Percentiles rank a stretch among this genome's conserved stretches.
Conservation (phyloP, 1,140 invertebrate species). For the Probaryconus sp. region DNA sequence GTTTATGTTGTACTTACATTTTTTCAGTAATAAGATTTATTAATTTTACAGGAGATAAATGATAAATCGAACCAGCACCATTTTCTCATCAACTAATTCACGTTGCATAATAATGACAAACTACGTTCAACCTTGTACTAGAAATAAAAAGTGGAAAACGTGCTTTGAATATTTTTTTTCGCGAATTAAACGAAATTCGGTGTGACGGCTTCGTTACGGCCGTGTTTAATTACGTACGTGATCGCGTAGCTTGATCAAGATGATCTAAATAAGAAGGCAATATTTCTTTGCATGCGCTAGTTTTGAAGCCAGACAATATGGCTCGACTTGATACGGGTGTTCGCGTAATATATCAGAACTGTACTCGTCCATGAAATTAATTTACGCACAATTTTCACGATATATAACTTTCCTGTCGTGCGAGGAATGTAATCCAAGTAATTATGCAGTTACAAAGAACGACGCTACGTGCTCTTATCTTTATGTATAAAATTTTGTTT, state of each 20-base stretch:
- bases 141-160: slow-evolving; percentile 15
- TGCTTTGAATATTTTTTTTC: slow-evolving; percentile 34
- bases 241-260: slow-evolving; percentile 38
- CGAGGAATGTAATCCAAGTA: slow-evolving; percentile 14
- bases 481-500: background rate
- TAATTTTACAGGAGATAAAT: no score
- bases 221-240: slow-evolving; percentile 49
- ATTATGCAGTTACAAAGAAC: slow-evolving; percentile 21
- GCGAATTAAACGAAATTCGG: slow-evolving; percentile 31
- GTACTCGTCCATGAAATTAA: slow-evolving; percentile 29
- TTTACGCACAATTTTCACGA: slow-evolving; percentile 18
- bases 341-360: slow-evolving; percentile 26
- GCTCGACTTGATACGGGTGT: slow-evolving; percentile 10
- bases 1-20: no score
- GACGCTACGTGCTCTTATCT: slow-evolving; percentile 6
- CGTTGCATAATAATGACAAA: slow-evolving; percentile 16
- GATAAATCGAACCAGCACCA: slow-evolving; percentile 1
- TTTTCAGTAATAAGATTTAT: no score
- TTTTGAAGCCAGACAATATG: slow-evolving; percentile 30
- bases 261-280: slow-evolving; percentile 42
- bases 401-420: background rate
- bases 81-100: slow-evolving; percentile 1
- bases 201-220: slow-evolving; percentile 32
- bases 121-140: background rate
- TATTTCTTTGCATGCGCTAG: slow-evolving; percentile 23